Evolutionary conservation across 2,888 invertebrate genomes (phyloP).

Genomic region (Helleia helle): DNA sequence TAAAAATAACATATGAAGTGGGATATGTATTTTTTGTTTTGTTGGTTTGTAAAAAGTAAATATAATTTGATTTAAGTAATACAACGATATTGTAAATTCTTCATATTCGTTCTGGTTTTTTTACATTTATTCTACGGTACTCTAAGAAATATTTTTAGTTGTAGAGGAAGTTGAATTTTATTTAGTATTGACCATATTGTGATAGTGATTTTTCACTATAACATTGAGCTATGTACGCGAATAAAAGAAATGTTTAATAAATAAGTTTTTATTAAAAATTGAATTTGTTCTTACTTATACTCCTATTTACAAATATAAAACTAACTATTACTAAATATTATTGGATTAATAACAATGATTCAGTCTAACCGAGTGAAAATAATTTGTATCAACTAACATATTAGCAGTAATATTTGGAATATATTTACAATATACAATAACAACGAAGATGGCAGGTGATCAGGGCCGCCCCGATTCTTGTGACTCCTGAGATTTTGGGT

Average conservation of each 20-base stretch:
- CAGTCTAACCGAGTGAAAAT: constrained; percentile 6
- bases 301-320: constrained; percentile 44
- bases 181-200: not conserved
- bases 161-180: not conserved
- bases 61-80: not conserved
- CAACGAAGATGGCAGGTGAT: not conserved
- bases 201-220: not conserved
- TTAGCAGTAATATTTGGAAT: not conserved
- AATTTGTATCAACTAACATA: too few relatives aligned
- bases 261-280: constrained; percentile 58
- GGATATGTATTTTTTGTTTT: too few relatives aligned
- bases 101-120: not conserved
- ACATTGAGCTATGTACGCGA: not conserved
- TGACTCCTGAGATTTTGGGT: constrained; percentile 24
- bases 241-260: constrained; percentile 42
- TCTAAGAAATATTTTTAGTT: not conserved
- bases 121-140: not conserved
- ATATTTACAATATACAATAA: constrained; percentile 6
- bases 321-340: not conserved
- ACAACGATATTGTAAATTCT: not conserved
- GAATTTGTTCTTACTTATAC: constrained; percentile 46
- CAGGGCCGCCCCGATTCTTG: not conserved
- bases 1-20: too few relatives aligned
- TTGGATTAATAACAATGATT: constrained; percentile 1
- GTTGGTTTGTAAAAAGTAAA: too few relatives aligned